phyloP scores from a whole-genome alignment of 2,113 vertebrate genomes.

The Regulus satrapa region DNA sequence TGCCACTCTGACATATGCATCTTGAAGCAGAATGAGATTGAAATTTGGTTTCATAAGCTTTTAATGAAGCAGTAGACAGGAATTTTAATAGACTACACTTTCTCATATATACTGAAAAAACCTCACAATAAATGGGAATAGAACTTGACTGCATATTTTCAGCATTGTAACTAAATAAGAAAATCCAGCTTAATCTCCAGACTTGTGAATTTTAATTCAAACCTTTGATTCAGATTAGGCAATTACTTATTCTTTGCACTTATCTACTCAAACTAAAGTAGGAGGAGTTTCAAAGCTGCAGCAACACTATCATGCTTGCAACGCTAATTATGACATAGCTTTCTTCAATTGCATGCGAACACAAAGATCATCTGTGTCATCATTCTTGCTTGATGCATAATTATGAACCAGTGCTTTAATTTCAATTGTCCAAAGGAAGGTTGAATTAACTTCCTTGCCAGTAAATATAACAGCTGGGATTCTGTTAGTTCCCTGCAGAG shows the following conservation, averaged over 20 bases:
- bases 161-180: background rate
- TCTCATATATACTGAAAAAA: background rate
- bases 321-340: background rate
- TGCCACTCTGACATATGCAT: background rate
- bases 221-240: background rate
- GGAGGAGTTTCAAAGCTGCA: background rate
- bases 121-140: background rate
- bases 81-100: background rate
- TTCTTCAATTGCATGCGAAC: slow-evolving; percentile 7
- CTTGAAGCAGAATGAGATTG: background rate
- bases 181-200: background rate
- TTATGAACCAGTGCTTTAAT: slow-evolving; percentile 46
- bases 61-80: slow-evolving; percentile 28
- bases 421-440: slow-evolving; percentile 39
- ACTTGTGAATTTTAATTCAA: background rate
- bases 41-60: background rate
- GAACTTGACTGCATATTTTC: background rate
- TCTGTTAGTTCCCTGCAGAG: slow-evolving; percentile 63
- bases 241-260: background rate
- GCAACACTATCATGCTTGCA: background rate
- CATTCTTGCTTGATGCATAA: slow-evolving; percentile 1
- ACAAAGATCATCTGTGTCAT: slow-evolving; percentile 27
- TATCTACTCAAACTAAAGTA: background rate
- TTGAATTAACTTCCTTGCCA: slow-evolving; percentile 50
- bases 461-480: slow-evolving; percentile 67